Evolutionary conservation across 2,888 invertebrate genomes (phyloP).

Genomic region (Sarcophaga carnaria): DNA sequence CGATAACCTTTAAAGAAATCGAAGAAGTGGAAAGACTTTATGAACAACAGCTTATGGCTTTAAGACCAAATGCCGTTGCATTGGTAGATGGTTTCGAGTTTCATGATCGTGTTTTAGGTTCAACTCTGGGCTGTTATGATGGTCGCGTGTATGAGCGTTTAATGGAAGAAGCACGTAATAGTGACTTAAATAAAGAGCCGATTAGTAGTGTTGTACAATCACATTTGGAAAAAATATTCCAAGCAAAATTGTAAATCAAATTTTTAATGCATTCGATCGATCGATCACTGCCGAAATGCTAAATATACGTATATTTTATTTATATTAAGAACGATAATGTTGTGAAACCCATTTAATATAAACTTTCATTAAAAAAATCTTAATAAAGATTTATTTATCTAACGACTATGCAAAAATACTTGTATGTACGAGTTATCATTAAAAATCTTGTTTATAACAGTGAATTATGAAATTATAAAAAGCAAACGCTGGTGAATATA

Average conservation of each 20-base stretch:
- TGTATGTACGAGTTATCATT: too few relatives aligned
- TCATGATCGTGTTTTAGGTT: constrained; percentile 89
- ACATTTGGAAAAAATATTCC: constrained; percentile 86
- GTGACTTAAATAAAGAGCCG: constrained; percentile 89
- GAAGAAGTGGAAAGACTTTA: constrained; percentile 85
- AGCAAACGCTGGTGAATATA: too few relatives aligned
- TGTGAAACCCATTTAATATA: too few relatives aligned
- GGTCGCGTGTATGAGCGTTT: constrained; percentile 92
- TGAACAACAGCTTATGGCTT: constrained; percentile 86
- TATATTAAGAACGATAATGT: not conserved
- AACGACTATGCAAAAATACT: too few relatives aligned
- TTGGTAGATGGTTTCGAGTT: constrained; percentile 96
- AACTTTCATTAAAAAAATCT: too few relatives aligned
- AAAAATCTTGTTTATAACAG: too few relatives aligned
- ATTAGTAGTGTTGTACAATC: constrained; percentile 86
- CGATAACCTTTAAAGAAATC: constrained; percentile 72
- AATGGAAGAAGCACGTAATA: constrained; percentile 89
- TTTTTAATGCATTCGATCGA: not conserved
- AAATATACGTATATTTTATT: not conserved
- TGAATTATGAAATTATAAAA: too few relatives aligned
- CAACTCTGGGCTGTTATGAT: constrained; percentile 90
- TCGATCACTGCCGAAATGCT: not conserved
- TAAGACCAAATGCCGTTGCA: constrained; percentile 94
- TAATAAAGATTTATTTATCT: too few relatives aligned
- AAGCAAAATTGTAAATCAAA: constrained; percentile 82